Evolutionary conservation across 30 jellyfish, hydroid and myxozoan genomes (phyloP), one percentile per base, ranked within the genome.

Genomic region (Nemopilema nomurai): DNA sequence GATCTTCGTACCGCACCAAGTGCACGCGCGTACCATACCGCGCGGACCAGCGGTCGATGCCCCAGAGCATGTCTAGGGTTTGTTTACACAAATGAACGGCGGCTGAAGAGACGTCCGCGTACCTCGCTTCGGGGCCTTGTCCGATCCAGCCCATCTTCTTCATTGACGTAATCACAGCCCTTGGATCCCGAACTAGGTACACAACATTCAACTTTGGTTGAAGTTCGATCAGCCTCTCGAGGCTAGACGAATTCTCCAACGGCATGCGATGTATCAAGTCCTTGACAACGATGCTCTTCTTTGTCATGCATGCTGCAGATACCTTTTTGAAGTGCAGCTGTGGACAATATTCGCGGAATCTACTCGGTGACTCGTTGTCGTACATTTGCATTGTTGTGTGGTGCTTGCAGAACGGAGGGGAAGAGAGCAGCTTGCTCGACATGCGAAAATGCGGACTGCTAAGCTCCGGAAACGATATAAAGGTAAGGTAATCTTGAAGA

Each of bases 151-250:
- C 96, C 83, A 84, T 82, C 49, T 74, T 51, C 74, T 80, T 76
- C 99, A 95, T 90, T 20, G 99, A 95, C 78, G 86, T 80, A 0
- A 95, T 71, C 33, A 95, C 95, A 6, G 99, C 99, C n/a, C 99
- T 57, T 27, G 99, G 99, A 50, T 95, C 99, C 19, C 99, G 78
- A 16, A 90, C 96, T 23, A 95, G 71, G 53, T 87, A 89, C 25
- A 95, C 87, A 49, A 87, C 72, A 29, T 86, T 81, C 76, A 90
- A 71, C 25, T 77, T 68, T 1, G 86, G 79, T 71, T 74, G 89
- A 25, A 70, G 87, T 7, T 33, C 80, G 78, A 89, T 26, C 29
- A 84, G 77, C 81, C 96, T 49, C 64, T 74, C 82, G 53, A 87
- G 28, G 49, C 68, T 67, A 17, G 84, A 53, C 67, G 84, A 26